These are phyloP conservation scores for Agriopis marginaria DNA, from an alignment of 2,888 invertebrate genomes.

Conservation along the genomic window DNA sequence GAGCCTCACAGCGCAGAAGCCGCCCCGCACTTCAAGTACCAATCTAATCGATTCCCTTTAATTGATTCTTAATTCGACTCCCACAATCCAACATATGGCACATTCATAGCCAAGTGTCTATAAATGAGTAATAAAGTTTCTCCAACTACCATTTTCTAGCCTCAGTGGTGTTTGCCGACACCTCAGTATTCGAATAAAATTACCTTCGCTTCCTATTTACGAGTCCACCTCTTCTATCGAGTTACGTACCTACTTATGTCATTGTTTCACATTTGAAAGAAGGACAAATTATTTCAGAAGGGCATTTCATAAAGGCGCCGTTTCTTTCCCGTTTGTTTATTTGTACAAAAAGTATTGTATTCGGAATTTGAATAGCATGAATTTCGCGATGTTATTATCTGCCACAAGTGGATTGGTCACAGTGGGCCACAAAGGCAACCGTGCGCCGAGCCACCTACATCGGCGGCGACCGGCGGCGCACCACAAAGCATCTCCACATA, in stretches of 20 bases:
- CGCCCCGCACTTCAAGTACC: slow-evolving; percentile 49
- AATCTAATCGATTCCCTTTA: slow-evolving; percentile 73
- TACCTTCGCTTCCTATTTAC: slow-evolving; percentile 19
- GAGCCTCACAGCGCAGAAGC: slow-evolving; percentile 65
- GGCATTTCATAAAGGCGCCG: slow-evolving; percentile 34
- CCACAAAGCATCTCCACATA: slow-evolving; percentile 76
- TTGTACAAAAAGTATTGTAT: slow-evolving; percentile 49
- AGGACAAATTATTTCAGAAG: slow-evolving; percentile 25
- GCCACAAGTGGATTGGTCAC: slow-evolving; percentile 76
- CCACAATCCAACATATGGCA: slow-evolving; percentile 52
- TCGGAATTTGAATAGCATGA: slow-evolving; percentile 55
- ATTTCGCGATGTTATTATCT: slow-evolving; percentile 77
- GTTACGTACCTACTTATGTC: background rate
- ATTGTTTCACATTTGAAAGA: slow-evolving; percentile 11
- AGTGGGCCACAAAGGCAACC: slow-evolving; percentile 70
- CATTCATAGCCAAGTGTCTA: slow-evolving; percentile 43
- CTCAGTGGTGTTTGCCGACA: slow-evolving; percentile 32
- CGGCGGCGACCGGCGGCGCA: slow-evolving; percentile 67
- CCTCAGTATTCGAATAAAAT: slow-evolving; percentile 17
- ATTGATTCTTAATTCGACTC: slow-evolving; percentile 67
- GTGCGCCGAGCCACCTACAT: slow-evolving; percentile 68
- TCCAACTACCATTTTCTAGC: slow-evolving; percentile 24
- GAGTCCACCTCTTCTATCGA: slow-evolving; percentile 10
- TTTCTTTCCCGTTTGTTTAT: slow-evolving; percentile 40
- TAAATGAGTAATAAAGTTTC: slow-evolving; percentile 48